phyloP scores from a whole-genome alignment of 2,888 invertebrate genomes.

The Caenorhabditis sinica region DNA sequence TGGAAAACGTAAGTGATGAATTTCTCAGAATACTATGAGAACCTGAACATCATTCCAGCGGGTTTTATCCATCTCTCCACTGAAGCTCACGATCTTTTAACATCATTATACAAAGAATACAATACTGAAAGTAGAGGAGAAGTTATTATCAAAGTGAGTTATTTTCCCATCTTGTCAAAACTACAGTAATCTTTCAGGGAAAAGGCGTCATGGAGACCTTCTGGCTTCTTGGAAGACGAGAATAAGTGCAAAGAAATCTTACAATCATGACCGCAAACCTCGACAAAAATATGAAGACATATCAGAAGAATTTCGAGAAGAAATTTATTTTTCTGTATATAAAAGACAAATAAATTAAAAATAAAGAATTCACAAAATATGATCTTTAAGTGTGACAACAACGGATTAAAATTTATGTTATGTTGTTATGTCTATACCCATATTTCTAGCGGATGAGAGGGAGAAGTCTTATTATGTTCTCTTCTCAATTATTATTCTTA shows the following conservation, averaged over 20 bases:
- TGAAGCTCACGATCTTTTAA: conserved; percentile 69
- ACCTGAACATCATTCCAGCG: conserved; percentile 59
- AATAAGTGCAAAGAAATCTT: conserved; percentile 32
- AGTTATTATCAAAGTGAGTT: conserved; percentile 74
- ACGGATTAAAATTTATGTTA: conserved; percentile 27
- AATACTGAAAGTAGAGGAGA: conserved; percentile 74
- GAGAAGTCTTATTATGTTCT: conserved; percentile 51
- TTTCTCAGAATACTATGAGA: neutral
- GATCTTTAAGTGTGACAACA: conserved; percentile 34
- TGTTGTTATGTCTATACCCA: conserved; percentile 41
- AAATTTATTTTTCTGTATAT: conserved; percentile 25
- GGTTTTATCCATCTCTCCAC: conserved; percentile 74
- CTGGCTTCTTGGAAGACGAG: conserved; percentile 69
- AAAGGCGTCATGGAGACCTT: conserved; percentile 78
- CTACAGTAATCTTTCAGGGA: conserved; percentile 67
- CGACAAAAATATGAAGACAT: conserved; percentile 33
- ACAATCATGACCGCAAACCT: conserved; percentile 23
- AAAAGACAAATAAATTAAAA: conserved; percentile 7
- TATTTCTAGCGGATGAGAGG: conserved; percentile 38
- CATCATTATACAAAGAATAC: conserved; percentile 66
- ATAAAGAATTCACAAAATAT: conserved; percentile 7
- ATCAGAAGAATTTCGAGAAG: conserved; percentile 27
- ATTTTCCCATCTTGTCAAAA: neutral
- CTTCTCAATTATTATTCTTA: conserved; percentile 33
- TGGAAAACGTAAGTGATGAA: conserved; percentile 73